Base-by-base conservation (phyloP, 2,888 invertebrate genomes). In the Megalurothrips usitatus region DNA sequence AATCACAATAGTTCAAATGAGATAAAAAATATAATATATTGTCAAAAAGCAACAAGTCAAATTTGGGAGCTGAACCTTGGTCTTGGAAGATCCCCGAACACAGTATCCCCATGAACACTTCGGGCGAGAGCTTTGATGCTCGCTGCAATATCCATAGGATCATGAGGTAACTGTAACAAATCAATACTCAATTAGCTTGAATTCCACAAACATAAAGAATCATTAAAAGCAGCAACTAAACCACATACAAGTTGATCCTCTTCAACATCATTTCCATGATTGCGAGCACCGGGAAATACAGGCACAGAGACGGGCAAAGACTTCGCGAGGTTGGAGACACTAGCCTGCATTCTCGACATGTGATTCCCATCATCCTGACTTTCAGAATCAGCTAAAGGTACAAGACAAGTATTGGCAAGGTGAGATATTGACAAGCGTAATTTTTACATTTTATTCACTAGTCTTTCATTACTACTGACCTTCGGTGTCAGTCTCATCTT, bases 101-200 rank as follows among this genome's bases (percentile, higher is more conserved):
- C 93, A 43, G 92, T 90, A 88, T 96, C 95, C 82, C 94, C 95
- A 88, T 95, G 95, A 82, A 96, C 94, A 84, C 96, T 96, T 85
- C 94, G 93, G 28, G 96, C 96, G 85, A 97, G 88, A n/a, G 96
- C 96, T 88, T 95, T 94, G 86, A 97, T 96, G 86, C 94, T 95
- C 78, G 96, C 96, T 83, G 96, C 95, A 86, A 97, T 96, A 87
- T 96, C 94, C 83, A 92, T 90, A 49, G 93, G 91, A 85, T 92
- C 92, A 82, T 86, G 85, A 11, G 86, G 85, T n/a, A 85, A 83
- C 84, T 85, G 82, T 14, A 47, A 79, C 80, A 78, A 52, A n/a
- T 82, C 81, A 80, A 80, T 82, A 83, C 26, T n/a, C 78, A 82
- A 82, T 81, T 78, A 52, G 80, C 23, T 75, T 80, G 26, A 19